Percentiles rank a stretch among this genome's conserved stretches.
Conservation (phyloP, 2,888 invertebrate genomes). For the Coecobrya sp. region DNA sequence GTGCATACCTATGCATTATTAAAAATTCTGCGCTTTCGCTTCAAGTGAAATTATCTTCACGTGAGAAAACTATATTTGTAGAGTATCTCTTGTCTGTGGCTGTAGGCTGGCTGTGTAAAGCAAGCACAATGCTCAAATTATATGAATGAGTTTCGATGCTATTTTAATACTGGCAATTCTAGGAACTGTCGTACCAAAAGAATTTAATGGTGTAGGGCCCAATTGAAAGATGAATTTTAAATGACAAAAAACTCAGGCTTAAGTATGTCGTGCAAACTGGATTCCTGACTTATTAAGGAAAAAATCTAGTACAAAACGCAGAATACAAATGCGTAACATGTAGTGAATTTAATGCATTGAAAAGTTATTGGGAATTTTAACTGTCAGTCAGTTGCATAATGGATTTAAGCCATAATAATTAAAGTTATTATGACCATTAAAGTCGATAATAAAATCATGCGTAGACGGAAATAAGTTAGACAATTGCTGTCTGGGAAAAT, state of each 20-base stretch:
- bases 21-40: too few species aligned
- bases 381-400: neutral
- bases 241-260: neutral
- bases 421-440: neutral
- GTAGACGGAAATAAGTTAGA: neutral
- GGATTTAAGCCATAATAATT: neutral
- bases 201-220: neutral
- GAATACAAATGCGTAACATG: neutral
- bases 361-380: too few species aligned
- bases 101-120: neutral
- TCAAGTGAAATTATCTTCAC: too few species aligned
- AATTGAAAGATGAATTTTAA: constrained; percentile 11
- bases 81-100: too few species aligned
- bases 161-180: neutral
- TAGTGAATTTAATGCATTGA: too few species aligned
- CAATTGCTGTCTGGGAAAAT: too few species aligned
- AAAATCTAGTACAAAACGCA: constrained; percentile 7
- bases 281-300: too few species aligned
- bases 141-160: neutral
- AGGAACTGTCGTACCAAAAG: constrained; percentile 18
- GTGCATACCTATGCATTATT: too few species aligned
- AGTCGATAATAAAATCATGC: constrained; percentile 2
- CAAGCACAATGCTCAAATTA: neutral
- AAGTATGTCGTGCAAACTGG: too few species aligned
- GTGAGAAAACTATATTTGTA: too few species aligned